These are phyloP conservation scores for Eurosta solidaginis DNA, from an alignment of 1,140 invertebrate species.

Conservation along the genomic window DNA sequence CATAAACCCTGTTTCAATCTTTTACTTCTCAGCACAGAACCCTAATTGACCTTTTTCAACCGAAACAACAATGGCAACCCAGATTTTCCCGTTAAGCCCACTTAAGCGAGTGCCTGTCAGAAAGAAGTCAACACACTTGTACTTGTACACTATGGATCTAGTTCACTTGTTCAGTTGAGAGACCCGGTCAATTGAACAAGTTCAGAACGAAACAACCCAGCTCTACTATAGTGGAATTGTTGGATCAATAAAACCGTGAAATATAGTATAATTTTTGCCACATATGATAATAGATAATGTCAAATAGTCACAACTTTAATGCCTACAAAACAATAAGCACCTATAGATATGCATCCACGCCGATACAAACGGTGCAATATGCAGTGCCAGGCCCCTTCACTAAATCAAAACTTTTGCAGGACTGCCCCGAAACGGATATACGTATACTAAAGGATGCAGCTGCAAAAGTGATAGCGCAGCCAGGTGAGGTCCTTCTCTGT, in stretches of 20 bases:
- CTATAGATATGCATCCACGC: neutral
- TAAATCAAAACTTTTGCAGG: conserved; percentile 7
- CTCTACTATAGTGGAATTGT: neutral
- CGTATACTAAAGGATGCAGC: conserved; percentile 50
- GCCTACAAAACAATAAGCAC: neutral
- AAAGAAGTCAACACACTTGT: too few relatives aligned
- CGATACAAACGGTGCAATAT: neutral
- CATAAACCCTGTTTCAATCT: too few relatives aligned
- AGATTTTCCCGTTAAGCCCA: too few relatives aligned
- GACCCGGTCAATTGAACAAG: neutral
- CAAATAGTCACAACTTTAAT: neutral
- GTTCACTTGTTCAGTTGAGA: neutral
- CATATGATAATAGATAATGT: neutral
- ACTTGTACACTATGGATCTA: too few relatives aligned
- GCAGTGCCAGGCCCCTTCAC: neutral
- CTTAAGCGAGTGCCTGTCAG: too few relatives aligned
- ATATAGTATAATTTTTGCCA: neutral
- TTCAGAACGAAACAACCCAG: too few relatives aligned
- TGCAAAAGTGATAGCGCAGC: conserved; percentile 47
- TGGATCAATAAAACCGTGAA: neutral
- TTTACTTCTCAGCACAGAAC: too few relatives aligned
- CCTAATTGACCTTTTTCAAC: too few relatives aligned
- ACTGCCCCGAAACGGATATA: conserved; percentile 50
- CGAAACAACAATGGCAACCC: too few relatives aligned
- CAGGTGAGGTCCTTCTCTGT: neutral